Percentiles rank a stretch among this genome's conserved stretches.
Evolutionary conservation across 2,888 invertebrate genomes (phyloP).

Genomic region (Trachelus troglodyta): DNA sequence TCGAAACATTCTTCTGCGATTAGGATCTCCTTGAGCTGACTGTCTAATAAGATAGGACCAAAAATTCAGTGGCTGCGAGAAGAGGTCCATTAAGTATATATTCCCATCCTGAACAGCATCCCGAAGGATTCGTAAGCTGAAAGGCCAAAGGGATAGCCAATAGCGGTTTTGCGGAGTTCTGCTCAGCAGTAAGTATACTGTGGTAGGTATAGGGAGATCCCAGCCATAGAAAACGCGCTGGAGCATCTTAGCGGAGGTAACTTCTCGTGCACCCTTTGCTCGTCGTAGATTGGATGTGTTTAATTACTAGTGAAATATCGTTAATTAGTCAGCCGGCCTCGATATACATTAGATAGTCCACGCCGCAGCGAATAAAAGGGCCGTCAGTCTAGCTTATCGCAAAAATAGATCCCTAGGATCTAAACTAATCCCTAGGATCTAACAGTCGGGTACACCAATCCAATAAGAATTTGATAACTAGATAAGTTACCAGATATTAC

Average conservation of each 20-base stretch:
- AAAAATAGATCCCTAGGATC: background rate
- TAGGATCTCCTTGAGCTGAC: background rate
- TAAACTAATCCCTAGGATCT: background rate
- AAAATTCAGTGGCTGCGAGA: background rate
- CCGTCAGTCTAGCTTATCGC: background rate
- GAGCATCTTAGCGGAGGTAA: constrained; percentile 48
- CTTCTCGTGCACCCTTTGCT: constrained; percentile 33
- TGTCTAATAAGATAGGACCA: background rate
- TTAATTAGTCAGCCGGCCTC: constrained; percentile 56
- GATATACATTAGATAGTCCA: constrained; percentile 12
- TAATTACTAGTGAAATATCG: constrained; percentile 65
- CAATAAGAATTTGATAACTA: background rate
- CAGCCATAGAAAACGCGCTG: constrained; percentile 59
- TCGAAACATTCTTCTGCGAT: background rate
- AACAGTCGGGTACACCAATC: background rate
- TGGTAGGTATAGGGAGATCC: constrained; percentile 25
- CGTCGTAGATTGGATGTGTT: constrained; percentile 56
- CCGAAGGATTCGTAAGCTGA: constrained; percentile 17
- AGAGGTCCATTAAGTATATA: background rate
- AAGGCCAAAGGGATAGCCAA: constrained; percentile 47
- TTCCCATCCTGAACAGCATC: background rate
- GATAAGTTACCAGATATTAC: background rate
- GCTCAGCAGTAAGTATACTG: constrained; percentile 19
- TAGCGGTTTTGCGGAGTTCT: constrained; percentile 45
- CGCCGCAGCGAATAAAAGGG: background rate